Conservation (phyloP, 2,888 invertebrate genomes). For the Drosophila fulvimacula region DNA sequence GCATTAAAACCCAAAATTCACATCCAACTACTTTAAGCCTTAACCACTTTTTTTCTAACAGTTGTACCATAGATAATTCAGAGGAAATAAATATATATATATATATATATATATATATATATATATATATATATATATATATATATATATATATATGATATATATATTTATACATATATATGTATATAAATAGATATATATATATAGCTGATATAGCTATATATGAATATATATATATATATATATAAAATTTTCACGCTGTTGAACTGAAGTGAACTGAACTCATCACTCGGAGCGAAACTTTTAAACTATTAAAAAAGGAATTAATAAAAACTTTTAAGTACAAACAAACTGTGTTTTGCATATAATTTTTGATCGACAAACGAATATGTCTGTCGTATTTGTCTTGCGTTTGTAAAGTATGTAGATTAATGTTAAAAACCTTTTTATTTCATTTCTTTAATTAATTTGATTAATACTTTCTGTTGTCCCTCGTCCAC, state of each 20-base stretch:
- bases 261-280: slow-evolving; percentile 29
- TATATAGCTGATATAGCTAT: neutral
- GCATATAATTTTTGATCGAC: slow-evolving; percentile 29
- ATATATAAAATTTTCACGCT: slow-evolving; percentile 30
- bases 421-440: slow-evolving; percentile 24
- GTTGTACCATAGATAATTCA: slow-evolving; percentile 68
- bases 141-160: neutral
- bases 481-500: slow-evolving; percentile 41
- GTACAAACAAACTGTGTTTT: slow-evolving; percentile 61
- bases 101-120: slow-evolving; percentile 41
- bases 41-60: slow-evolving; percentile 63
- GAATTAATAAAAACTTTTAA: slow-evolving; percentile 54
- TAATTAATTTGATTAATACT: slow-evolving; percentile 37
- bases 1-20: slow-evolving; percentile 12
- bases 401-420: neutral
- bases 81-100: slow-evolving; percentile 40
- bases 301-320: slow-evolving; percentile 51
- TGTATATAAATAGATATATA: slow-evolving; percentile 25
- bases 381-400: slow-evolving; percentile 12
- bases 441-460: slow-evolving; percentile 14
- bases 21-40: slow-evolving; percentile 58
- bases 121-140: slow-evolving; percentile 1
- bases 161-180: slow-evolving; percentile 29
- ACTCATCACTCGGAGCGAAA: slow-evolving; percentile 15
- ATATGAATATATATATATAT: too few relatives aligned